Conservation (phyloP, 2,888 invertebrate genomes). For the Eugnorisma glareosa region DNA sequence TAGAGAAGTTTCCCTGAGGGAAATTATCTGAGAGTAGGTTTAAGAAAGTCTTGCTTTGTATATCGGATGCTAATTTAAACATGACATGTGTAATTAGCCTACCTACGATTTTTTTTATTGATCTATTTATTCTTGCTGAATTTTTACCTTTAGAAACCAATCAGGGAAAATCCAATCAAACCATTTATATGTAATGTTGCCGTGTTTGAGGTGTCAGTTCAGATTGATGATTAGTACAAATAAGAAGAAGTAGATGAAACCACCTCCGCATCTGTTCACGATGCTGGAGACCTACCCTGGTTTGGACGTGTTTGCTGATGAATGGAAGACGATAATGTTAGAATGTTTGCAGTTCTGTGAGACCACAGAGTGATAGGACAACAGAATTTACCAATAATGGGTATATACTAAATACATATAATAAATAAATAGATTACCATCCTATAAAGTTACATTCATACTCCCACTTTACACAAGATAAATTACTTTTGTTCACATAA, state of each 20-base stretch:
- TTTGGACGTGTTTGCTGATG: neutral
- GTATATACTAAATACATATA: too few relatives aligned
- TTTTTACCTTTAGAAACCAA: neutral
- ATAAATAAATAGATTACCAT: neutral
- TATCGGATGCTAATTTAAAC: neutral
- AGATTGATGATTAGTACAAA: neutral
- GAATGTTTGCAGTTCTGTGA: too few relatives aligned
- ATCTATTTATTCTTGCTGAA: neutral
- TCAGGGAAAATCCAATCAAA: neutral
- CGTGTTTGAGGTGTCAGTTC: neutral
- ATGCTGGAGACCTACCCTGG: neutral
- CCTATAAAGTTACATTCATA: neutral
- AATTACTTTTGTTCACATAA: constrained; percentile 27
- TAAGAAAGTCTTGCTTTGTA: constrained; percentile 2
- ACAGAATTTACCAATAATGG: too few relatives aligned
- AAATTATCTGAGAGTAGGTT: constrained; percentile 34
- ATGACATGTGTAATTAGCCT: neutral
- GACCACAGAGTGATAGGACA: neutral
- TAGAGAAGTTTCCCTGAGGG: constrained; percentile 21
- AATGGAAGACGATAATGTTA: too few relatives aligned
- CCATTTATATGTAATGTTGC: neutral
- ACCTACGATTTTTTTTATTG: neutral
- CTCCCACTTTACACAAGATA: constrained; percentile 17
- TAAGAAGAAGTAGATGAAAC: neutral
- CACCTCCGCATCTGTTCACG: neutral